Percentiles rank a stretch among this genome's conserved stretches.
Conservation (phyloP, 1,140 invertebrate genomes). For the Aradophagus sp. region DNA sequence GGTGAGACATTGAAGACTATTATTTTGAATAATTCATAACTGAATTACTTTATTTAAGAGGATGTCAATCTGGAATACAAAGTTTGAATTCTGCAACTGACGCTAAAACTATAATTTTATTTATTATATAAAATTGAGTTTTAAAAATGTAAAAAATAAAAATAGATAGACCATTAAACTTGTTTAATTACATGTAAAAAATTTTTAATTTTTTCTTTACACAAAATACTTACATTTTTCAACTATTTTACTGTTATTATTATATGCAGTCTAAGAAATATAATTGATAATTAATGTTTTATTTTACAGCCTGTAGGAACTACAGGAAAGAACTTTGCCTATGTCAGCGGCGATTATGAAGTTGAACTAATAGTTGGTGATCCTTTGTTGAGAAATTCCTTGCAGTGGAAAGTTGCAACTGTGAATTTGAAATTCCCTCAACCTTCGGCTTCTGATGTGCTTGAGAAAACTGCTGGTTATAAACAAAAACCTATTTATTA, state of each 20-base stretch:
- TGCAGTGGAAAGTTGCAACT: conserved; percentile 89
- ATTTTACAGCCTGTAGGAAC: conserved; percentile 83
- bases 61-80: too few relatives aligned
- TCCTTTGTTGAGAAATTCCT: conserved; percentile 90
- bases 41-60: too few relatives aligned
- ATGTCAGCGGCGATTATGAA: conserved; percentile 86
- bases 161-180: too few relatives aligned
- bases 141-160: too few relatives aligned
- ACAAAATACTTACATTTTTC: too few relatives aligned
- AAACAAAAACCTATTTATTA: conserved; percentile 69
- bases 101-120: background rate
- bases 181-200: too few relatives aligned
- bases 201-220: too few relatives aligned
- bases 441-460: conserved; percentile 61
- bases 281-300: conserved; percentile 45
- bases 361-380: conserved; percentile 93
- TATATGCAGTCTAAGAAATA: too few relatives aligned
- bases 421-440: conserved; percentile 84
- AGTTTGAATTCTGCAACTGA: background rate
- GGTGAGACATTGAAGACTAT: too few relatives aligned
- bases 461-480: conserved; percentile 66
- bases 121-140: background rate
- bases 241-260: too few relatives aligned
- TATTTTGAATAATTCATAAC: too few relatives aligned
- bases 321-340: conserved; percentile 87